Percentiles rank a stretch among this genome's conserved stretches.
Evolutionary conservation across 2,113 vertebrate species (phyloP).

Genomic region (Campylomormyrus tamandua): DNA sequence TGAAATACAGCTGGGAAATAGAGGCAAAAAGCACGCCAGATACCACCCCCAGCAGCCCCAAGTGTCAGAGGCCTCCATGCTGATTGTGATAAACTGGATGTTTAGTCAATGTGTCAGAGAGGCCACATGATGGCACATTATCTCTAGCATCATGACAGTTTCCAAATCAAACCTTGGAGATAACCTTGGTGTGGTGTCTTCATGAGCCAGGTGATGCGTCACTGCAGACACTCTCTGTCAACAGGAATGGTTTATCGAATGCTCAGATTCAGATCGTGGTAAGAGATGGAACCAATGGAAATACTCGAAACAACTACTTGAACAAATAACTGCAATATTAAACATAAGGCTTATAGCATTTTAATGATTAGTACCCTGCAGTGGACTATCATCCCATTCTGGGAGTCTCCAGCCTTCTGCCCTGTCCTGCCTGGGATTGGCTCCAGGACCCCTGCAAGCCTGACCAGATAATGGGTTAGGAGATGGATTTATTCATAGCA

Average conservation of each 20-base stretch:
- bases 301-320: not conserved
- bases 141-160: not conserved
- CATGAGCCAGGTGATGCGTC: not conserved
- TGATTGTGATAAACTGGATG: constrained; percentile 5
- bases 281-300: not conserved
- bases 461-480: not conserved
- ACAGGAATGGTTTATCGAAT: not conserved
- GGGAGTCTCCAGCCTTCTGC: not conserved
- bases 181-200: not conserved
- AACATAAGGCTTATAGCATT: not conserved
- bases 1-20: not conserved
- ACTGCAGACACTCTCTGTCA: not conserved
- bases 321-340: not conserved
- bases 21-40: not conserved
- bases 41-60: not conserved
- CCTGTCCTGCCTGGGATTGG: not conserved
- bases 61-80: not conserved
- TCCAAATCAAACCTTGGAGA: constrained; percentile 9
- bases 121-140: not conserved
- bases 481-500: not conserved
- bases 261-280: not conserved
- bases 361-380: not conserved
- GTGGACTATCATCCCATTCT: not conserved
- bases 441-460: not conserved
- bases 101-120: not conserved